These are phyloP conservation scores for Hesperia comma DNA, from an alignment of 2,888 invertebrate species.

Conservation along the genomic window DNA sequence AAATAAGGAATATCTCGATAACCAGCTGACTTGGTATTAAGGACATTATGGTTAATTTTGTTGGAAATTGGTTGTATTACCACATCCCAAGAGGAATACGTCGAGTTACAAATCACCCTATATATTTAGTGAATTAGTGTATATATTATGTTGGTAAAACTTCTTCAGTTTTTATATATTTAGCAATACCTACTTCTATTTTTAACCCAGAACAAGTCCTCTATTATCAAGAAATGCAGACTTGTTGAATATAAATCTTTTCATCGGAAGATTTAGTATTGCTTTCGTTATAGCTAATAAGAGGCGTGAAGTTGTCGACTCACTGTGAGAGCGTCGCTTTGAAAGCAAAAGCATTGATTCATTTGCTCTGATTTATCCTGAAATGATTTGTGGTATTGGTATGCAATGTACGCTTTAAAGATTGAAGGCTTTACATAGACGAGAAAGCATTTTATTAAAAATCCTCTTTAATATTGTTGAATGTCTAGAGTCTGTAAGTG, in stretches of 20 bases:
- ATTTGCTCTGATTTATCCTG: conserved; percentile 49
- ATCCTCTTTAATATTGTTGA: conserved; percentile 17
- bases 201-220: conserved; percentile 1
- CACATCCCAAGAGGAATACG: too few relatives aligned
- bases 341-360: conserved; percentile 50
- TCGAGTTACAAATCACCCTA: too few relatives aligned
- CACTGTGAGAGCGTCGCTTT: conserved; percentile 55
- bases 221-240: neutral
- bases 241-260: conserved; percentile 25
- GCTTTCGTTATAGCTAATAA: conserved; percentile 61
- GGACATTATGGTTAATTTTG: too few relatives aligned
- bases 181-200: neutral
- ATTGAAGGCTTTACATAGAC: conserved; percentile 30
- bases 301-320: conserved; percentile 47
- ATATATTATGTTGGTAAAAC: too few relatives aligned
- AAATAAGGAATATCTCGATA: too few relatives aligned
- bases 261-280: conserved; percentile 51
- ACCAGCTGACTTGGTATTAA: too few relatives aligned
- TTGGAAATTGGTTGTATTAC: too few relatives aligned
- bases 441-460: conserved; percentile 30
- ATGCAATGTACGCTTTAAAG: conserved; percentile 25
- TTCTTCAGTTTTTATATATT: too few relatives aligned
- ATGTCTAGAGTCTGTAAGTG: conserved; percentile 6
- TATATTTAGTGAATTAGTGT: too few relatives aligned
- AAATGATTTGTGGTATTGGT: conserved; percentile 35